These are phyloP conservation scores for Latrodectus geometricus DNA, from an alignment of 1,140 invertebrate genomes.

Conservation along the genomic window DNA sequence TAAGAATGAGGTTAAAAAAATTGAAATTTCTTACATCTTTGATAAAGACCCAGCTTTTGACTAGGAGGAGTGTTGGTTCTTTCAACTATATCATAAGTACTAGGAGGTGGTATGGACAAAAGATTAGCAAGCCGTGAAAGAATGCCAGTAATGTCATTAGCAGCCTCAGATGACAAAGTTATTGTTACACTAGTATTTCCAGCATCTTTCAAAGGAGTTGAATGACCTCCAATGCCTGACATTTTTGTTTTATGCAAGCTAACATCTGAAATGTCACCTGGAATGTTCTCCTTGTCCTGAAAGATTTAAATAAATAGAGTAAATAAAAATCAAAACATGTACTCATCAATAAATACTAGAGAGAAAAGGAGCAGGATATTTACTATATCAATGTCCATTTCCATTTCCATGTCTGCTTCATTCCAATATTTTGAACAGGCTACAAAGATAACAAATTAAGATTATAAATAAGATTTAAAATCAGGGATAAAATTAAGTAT, in stretches of 20 bases:
- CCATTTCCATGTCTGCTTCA: neutral
- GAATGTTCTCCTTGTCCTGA: slow-evolving; percentile 70
- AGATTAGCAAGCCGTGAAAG: slow-evolving; percentile 90
- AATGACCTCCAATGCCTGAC: slow-evolving; percentile 62
- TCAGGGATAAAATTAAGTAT: no score
- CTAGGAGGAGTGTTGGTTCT: slow-evolving; percentile 81
- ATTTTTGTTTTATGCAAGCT: slow-evolving; percentile 64
- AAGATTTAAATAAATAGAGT: slow-evolving; percentile 1
- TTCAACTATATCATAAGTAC: slow-evolving; percentile 87
- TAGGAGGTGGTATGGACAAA: slow-evolving; percentile 86
- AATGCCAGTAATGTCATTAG: slow-evolving; percentile 92
- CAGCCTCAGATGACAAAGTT: slow-evolving; percentile 87
- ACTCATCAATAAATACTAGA: neutral
- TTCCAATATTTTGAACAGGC: neutral
- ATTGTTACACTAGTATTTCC: slow-evolving; percentile 93
- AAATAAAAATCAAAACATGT: neutral
- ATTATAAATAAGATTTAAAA: neutral
- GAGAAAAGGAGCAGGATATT: neutral
- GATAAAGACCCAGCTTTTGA: slow-evolving; percentile 83
- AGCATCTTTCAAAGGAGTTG: slow-evolving; percentile 75
- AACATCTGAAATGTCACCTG: slow-evolving; percentile 39
- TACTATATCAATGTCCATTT: neutral
- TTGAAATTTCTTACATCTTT: slow-evolving; percentile 65
- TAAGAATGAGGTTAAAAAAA: no score
- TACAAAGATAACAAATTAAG: neutral